Percentiles rank a stretch among this genome's conserved stretches.
These are phyloP conservation scores for Gobionotothen gibberifrons DNA, from an alignment of 2,797 vertebrate genomes.

Conservation along the genomic window DNA sequence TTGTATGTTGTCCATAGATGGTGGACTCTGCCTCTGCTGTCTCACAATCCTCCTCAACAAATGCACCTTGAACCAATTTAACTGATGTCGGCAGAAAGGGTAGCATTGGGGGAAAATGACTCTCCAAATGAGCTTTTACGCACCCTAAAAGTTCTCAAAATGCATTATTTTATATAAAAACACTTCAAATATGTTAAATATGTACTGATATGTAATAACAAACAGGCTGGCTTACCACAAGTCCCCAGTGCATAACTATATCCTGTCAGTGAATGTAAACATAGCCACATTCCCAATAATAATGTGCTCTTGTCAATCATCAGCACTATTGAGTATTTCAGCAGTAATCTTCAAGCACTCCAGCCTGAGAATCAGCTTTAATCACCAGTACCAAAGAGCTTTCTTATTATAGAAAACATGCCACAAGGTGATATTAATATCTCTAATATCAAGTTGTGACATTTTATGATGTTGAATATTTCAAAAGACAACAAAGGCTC, in stretches of 20 bases:
- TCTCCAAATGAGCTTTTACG: too few species aligned
- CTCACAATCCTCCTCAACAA: too few species aligned
- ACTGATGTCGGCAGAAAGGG: too few species aligned
- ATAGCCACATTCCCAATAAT: background rate
- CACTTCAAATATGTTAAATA: too few species aligned
- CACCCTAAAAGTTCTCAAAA: too few species aligned
- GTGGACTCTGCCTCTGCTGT: too few species aligned
- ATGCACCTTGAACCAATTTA: too few species aligned
- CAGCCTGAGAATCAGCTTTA: conserved; percentile 6
- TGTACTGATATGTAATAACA: too few species aligned
- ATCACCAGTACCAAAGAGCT: conserved; percentile 16
- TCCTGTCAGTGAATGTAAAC: conserved; percentile 10
- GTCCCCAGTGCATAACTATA: background rate
- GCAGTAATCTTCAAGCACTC: conserved; percentile 23
- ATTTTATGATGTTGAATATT: conserved; percentile 30
- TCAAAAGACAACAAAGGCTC: conserved; percentile 19
- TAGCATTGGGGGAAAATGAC: too few species aligned
- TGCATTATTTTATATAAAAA: too few species aligned
- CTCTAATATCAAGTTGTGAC: conserved; percentile 28
- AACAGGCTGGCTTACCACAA: too few species aligned
- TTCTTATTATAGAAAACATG: conserved; percentile 32
- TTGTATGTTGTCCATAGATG: too few species aligned
- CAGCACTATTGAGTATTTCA: conserved; percentile 7
- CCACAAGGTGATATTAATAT: conserved; percentile 44
- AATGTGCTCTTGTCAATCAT: conserved; percentile 25